phyloP scores from a whole-genome alignment of 1,140 invertebrate genomes.

The Heliconius eleuchia region DNA sequence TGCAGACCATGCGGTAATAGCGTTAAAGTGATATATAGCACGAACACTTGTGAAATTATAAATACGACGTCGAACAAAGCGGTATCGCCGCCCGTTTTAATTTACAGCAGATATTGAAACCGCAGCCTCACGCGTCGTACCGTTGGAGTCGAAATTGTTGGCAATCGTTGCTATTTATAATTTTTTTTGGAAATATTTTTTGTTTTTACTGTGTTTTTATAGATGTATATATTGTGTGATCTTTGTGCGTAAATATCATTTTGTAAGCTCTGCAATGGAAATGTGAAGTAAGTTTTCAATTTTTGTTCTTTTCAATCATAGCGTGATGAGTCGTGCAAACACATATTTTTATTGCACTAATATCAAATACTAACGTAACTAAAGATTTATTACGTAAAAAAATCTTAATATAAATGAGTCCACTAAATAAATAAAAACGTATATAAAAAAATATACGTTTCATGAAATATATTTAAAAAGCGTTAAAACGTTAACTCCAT shows the following conservation, averaged over 20 bases:
- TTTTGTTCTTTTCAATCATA: too few species aligned
- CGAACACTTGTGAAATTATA: slow-evolving; percentile 40
- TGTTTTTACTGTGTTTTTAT: neutral
- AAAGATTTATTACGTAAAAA: neutral
- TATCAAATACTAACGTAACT: too few species aligned
- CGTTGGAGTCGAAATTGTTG: slow-evolving; percentile 26
- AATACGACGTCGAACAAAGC: slow-evolving; percentile 47
- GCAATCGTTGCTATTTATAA: neutral
- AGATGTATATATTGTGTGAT: neutral
- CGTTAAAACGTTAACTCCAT: slow-evolving; percentile 23
- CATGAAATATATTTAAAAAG: slow-evolving; percentile 10
- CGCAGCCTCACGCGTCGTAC: slow-evolving; percentile 40
- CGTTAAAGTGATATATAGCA: slow-evolving; percentile 42
- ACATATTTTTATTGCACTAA: too few species aligned
- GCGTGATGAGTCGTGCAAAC: too few species aligned
- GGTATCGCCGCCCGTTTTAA: slow-evolving; percentile 46
- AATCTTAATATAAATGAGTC: neutral
- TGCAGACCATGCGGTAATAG: slow-evolving; percentile 27
- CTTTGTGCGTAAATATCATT: neutral
- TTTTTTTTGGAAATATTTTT: neutral
- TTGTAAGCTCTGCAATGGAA: too few species aligned
- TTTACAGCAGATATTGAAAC: slow-evolving; percentile 47
- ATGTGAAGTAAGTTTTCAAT: too few species aligned
- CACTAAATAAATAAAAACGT: neutral
- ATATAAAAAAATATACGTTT: neutral